Conservation (phyloP, 2,888 invertebrate species). For the Pyrrhosoma nymphula region DNA sequence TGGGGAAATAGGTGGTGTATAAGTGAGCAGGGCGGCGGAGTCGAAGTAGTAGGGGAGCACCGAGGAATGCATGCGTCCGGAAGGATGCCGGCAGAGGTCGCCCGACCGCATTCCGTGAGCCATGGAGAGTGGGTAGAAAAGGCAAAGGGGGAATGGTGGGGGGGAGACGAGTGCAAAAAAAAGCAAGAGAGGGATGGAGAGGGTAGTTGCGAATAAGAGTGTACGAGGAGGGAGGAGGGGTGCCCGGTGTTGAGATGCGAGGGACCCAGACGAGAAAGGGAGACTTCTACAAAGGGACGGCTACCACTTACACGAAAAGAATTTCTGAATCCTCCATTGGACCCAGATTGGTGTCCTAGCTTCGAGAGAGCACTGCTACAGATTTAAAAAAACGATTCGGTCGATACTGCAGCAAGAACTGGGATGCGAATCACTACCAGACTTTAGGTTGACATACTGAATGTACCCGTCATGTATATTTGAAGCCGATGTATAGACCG, state of each 20-base stretch:
- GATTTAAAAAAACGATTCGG: background rate
- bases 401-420: background rate
- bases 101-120: conserved; percentile 62
- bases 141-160: background rate
- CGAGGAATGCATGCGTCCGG: conserved; percentile 65
- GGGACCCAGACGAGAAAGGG: background rate
- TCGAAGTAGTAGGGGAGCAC: background rate
- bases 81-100: conserved; percentile 60
- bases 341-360: background rate
- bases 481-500: too few relatives aligned
- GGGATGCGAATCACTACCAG: too few relatives aligned
- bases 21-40: conserved; percentile 22
- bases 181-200: background rate
- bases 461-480: too few relatives aligned
- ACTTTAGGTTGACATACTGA: too few relatives aligned
- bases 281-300: background rate
- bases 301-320: background rate
- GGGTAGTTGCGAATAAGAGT: conserved; percentile 14
- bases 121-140: background rate
- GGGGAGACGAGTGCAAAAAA: background rate
- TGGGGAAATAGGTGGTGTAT: background rate
- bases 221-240: background rate
- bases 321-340: background rate
- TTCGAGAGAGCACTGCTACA: background rate
- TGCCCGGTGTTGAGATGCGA: background rate